phyloP scores from a whole-genome alignment of 1,140 invertebrate species.

The Pseudomyrmex dendroicus region DNA sequence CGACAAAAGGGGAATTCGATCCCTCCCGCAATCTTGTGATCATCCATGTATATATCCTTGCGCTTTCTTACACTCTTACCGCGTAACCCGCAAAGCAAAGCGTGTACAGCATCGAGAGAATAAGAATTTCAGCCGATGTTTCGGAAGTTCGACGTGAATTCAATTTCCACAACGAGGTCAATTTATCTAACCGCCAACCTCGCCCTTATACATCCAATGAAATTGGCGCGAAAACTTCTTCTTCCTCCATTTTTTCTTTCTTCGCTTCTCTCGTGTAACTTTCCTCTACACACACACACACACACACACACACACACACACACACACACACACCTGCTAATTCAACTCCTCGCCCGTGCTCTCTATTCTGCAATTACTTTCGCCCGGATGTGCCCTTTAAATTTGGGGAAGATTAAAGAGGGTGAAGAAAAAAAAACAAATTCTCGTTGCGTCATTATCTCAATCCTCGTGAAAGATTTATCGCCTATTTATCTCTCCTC shows the following conservation, averaged over 20 bases:
- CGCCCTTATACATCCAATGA: background rate
- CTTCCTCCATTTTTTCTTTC: background rate
- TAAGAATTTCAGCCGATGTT: constrained; percentile 25
- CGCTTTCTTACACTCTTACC: too few species aligned
- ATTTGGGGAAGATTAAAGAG: constrained; percentile 39
- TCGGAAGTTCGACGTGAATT: constrained; percentile 43
- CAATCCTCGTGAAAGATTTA: constrained; percentile 27
- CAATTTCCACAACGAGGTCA: constrained; percentile 48
- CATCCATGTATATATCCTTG: too few species aligned
- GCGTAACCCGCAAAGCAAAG: background rate
- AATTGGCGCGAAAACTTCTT: background rate
- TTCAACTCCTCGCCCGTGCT: constrained; percentile 15
- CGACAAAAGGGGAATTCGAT: background rate
- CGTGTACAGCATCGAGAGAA: background rate
- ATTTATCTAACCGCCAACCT: constrained; percentile 42
- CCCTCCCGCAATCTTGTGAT: too few species aligned
- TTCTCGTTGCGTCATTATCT: constrained; percentile 44
- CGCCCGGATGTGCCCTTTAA: constrained; percentile 28
- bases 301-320: too few species aligned
- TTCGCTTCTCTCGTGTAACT: constrained; percentile 7
- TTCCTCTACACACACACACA: background rate
- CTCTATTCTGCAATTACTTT: constrained; percentile 25
- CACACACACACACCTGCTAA: background rate
- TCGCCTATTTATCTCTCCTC: background rate
- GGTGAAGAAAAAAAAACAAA: background rate